Evolutionary conservation across 37 sponge, comb jelly and placozoan genomes (phyloP).

Genomic region (Spongilla lacustris): DNA sequence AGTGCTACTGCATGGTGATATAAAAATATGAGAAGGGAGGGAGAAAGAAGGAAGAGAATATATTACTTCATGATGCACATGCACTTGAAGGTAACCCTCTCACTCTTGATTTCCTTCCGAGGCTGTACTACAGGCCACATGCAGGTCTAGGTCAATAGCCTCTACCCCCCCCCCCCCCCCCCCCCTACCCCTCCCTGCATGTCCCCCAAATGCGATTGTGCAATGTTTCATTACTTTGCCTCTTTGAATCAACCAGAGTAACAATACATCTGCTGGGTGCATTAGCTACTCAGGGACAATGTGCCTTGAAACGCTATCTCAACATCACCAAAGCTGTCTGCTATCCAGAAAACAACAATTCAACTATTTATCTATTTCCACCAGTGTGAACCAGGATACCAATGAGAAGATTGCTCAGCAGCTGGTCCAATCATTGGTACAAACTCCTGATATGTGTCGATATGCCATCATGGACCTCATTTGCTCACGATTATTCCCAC

Average conservation of each 20-base stretch:
- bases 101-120: too few relatives aligned
- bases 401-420: not conserved
- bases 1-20: too few relatives aligned
- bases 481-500: not conserved
- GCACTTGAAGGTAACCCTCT: too few relatives aligned
- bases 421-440: not conserved
- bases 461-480: not conserved
- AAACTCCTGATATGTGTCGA: not conserved
- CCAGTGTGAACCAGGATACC: not conserved
- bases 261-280: not conserved
- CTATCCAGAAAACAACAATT: not conserved
- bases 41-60: too few relatives aligned
- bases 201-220: not conserved
- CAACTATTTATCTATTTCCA: not conserved
- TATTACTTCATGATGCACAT: too few relatives aligned
- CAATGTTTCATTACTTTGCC: too few relatives aligned
- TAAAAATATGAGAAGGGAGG: too few relatives aligned
- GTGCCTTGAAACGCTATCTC: not conserved
- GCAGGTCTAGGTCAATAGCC: not conserved
- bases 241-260: too few relatives aligned
- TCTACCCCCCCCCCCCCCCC: not conserved
- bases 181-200: not conserved
- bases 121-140: too few relatives aligned
- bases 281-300: not conserved
- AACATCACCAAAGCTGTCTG: not conserved